Base-by-base conservation (phyloP, 2,888 invertebrate species). In the Synanthedon vespiformis region DNA sequence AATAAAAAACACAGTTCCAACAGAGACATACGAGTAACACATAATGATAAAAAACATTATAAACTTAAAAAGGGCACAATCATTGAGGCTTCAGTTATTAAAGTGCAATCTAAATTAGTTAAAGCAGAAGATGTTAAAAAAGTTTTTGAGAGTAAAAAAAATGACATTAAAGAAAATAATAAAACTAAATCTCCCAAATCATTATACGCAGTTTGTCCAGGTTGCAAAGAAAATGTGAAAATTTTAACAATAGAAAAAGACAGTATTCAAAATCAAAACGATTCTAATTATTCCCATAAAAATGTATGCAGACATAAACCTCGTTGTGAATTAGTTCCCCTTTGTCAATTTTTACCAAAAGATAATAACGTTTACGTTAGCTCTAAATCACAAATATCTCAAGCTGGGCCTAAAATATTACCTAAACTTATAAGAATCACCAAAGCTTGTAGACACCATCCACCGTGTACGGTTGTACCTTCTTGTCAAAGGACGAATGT, bases 361-460 rank as follows among this genome's bases (percentile, higher is more conserved):
- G 73, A 72, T 4, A 62, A 65, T 51, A 22, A 44, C n/a, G 54
- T 62, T 50, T 68, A 58, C 51, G 51, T 58, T 22, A 70, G 60
- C 52, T 56, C 64, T 5, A 75, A 72, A 67, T 58, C 55, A 41
- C 50, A 48, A 2, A 71, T 59, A 53, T 71, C 72, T 56, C 61
- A 57, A n/a, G 49, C 64, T 41, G 49, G 54, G 12, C 51, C 59
- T 47, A 80, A 70, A 61, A 51, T 65, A 16, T 60, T 59, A 41
- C 74, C 77, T 22, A 72, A 72, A 57, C 62, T 74, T 34, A 76
- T 86, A 34, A 72, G 77, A 65, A 75, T 85, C 44, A 80, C 81
- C 12, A 85, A 85, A 68, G 83, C 82, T 5, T 85, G 85, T 59
- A 69, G 80, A 56, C 85, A 86, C 57, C 81, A 85, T 56, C 84